Conservation (phyloP, 2,113 vertebrate genomes). For the Vireo altiloquus region DNA sequence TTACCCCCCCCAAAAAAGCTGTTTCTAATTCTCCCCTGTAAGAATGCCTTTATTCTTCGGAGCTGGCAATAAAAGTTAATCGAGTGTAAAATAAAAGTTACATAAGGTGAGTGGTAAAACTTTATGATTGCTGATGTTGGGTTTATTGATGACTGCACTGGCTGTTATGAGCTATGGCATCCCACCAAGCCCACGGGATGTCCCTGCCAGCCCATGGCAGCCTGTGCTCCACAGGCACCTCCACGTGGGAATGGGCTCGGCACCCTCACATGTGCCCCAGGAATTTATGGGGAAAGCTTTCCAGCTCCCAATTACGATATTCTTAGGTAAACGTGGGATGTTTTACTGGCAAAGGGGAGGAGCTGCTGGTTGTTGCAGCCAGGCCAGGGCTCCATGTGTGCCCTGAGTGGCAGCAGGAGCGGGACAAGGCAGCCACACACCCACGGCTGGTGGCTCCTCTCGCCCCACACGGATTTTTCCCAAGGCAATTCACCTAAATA, state of each 20-base stretch:
- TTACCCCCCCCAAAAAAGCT: neutral
- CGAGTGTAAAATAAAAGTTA: constrained; percentile 55
- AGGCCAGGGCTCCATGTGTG: neutral
- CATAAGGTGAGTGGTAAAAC: constrained; percentile 37
- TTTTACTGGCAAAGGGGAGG: neutral
- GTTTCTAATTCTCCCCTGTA: constrained; percentile 27
- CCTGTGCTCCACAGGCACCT: neutral
- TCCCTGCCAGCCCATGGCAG: neutral
- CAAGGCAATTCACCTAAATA: rapidly evolving
- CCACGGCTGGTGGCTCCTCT: rapidly evolving
- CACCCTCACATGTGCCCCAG: neutral
- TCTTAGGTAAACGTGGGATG: neutral
- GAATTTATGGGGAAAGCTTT: neutral
- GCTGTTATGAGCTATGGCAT: neutral
- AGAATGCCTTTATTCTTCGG: constrained; percentile 41
- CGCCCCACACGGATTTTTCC: rapidly evolving
- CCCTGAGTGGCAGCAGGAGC: neutral
- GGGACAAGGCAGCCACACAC: neutral
- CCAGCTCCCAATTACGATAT: neutral
- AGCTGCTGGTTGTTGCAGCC: neutral
- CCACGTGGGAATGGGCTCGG: neutral
- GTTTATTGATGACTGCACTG: neutral
- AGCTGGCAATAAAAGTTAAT: constrained; percentile 57
- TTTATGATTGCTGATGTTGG: neutral
- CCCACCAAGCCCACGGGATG: neutral